phyloP scores from a whole-genome alignment of 2,113 vertebrate genomes.

The Gulo gulo region DNA sequence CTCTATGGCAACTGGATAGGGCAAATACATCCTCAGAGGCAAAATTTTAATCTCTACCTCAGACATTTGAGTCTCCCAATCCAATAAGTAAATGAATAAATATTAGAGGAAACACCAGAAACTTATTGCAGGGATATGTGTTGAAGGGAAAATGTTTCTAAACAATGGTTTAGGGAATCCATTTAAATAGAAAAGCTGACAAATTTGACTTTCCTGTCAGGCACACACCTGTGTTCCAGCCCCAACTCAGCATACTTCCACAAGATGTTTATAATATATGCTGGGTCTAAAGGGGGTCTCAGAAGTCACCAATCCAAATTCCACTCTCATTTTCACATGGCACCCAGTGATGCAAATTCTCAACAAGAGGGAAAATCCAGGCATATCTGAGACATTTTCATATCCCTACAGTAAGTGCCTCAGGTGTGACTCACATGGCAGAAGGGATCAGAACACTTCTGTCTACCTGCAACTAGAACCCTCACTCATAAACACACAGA shows the following conservation, averaged over 20 bases:
- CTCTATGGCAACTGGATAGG: background rate
- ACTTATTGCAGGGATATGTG: background rate
- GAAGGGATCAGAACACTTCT: background rate
- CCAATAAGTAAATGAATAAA: constrained; percentile 8
- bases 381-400: background rate
- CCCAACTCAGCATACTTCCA: background rate
- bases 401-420: background rate
- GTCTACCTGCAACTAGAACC: background rate
- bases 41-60: background rate
- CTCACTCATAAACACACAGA: background rate
- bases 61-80: background rate
- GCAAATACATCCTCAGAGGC: background rate
- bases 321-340: background rate
- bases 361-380: background rate
- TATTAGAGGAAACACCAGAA: background rate
- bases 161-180: background rate
- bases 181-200: background rate
- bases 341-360: background rate
- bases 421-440: background rate
- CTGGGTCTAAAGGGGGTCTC: background rate
- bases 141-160: background rate
- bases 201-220: background rate
- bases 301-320: background rate
- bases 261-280: background rate
- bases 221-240: background rate